phyloP scores from a whole-genome alignment of 1,140 invertebrate genomes.

The Drosophila melanica region DNA sequence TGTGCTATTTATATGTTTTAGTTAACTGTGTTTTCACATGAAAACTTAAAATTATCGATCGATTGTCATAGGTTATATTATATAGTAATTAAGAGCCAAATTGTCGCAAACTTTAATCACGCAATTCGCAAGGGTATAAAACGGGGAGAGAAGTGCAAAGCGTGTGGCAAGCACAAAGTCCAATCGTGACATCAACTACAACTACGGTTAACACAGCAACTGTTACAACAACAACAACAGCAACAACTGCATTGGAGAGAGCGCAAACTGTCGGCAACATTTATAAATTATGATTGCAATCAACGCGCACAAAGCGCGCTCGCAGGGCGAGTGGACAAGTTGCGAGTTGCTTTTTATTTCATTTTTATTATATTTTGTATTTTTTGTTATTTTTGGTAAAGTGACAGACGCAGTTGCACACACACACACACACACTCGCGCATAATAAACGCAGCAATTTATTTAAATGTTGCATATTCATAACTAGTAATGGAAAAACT shows the following conservation, averaged over 20 bases:
- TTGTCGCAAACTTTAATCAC: no score
- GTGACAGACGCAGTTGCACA: slow-evolving; percentile 65
- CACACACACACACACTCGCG: slow-evolving; percentile 17
- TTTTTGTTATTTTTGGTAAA: slow-evolving; percentile 44
- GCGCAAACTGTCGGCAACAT: slow-evolving; percentile 75
- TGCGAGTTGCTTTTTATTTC: slow-evolving; percentile 28
- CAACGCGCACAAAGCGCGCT: slow-evolving; percentile 74
- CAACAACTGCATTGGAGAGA: slow-evolving; percentile 36
- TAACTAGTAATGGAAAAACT: slow-evolving; percentile 72
- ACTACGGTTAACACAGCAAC: neutral
- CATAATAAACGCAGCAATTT: slow-evolving; percentile 76
- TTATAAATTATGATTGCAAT: slow-evolving; percentile 83
- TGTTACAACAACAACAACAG: slow-evolving; percentile 5
- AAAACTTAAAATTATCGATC: no score
- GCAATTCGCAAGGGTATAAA: no score
- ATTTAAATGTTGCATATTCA: slow-evolving; percentile 82
- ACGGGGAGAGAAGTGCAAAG: neutral
- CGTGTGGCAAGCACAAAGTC: neutral
- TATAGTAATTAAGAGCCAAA: no score
- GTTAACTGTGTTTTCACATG: no score
- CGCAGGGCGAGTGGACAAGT: slow-evolving; percentile 30
- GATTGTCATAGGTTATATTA: no score
- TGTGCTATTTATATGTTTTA: no score
- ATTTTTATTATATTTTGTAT: slow-evolving; percentile 22
- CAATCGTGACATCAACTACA: neutral